These are phyloP conservation scores for Orbicella faveolata DNA, from an alignment of 64 coral and sea anemone genomes.

Conservation along the genomic window DNA sequence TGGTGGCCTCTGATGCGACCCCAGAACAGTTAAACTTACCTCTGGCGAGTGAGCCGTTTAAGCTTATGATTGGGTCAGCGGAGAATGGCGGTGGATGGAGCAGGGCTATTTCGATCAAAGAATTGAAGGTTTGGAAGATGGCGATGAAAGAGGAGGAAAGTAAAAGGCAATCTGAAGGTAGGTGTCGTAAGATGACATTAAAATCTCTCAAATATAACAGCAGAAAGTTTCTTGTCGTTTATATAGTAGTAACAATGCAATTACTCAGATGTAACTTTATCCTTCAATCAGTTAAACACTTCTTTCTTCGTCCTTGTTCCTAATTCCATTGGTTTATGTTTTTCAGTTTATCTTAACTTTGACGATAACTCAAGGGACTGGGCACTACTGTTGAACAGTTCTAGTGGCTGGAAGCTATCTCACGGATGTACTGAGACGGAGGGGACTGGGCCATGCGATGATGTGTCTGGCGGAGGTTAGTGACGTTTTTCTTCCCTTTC, in stretches of 20 bases:
- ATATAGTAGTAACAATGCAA: no score
- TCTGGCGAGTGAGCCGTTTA: neutral
- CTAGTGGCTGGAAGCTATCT: neutral
- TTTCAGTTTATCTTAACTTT: constrained; percentile 8
- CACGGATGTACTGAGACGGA: neutral
- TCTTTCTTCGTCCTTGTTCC: neutral
- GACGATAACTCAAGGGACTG: constrained; percentile 26
- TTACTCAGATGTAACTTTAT: no score
- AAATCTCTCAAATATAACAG: no score
- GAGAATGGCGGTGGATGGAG: neutral
- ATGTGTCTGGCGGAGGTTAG: constrained; percentile 3
- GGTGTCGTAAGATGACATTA: neutral
- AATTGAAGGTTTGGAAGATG: neutral
- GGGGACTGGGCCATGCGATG: constrained; percentile 3
- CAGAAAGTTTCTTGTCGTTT: no score
- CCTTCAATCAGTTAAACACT: no score
- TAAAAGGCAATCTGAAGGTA: constrained; percentile 7
- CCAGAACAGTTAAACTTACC: neutral
- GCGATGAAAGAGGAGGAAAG: neutral
- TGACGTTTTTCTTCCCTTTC: neutral
- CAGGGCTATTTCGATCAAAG: neutral
- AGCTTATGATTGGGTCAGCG: neutral
- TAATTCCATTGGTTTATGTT: neutral
- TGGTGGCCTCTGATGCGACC: neutral
- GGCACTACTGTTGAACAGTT: neutral